Base-by-base conservation (phyloP, 1,140 invertebrate genomes). In the Zaprionus inermis region DNA sequence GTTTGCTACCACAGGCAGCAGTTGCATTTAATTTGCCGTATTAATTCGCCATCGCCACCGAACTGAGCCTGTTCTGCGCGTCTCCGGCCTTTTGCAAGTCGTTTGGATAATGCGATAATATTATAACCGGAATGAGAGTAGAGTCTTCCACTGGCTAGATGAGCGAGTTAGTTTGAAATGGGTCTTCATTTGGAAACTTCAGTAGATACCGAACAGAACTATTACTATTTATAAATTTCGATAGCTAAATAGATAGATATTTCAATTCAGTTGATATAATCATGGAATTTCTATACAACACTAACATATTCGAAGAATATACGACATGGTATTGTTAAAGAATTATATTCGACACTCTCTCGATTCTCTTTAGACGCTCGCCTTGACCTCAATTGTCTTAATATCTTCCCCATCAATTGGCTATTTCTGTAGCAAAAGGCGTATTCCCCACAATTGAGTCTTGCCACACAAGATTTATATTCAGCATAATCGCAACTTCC, bases 11-110 rank as follows among this genome's bases (percentile, higher is more conserved):
- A 68, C 18, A 67, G 68, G 65, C 64, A 68, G 71, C 38, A 79
- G 59, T 78, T 57, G 63, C 75, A 70, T 64, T 86, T 86, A 86
- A 86, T 85, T 85, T 76, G 59, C 55, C 56, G 63, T 65, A 86
- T 85, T 75, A 81, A 72, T 86, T 78, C 76, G 58, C 69, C 78
- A 69, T 78, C 76, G 58, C 69, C 78, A 69, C 66, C 46, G 66
- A 64, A 73, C 36, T 46, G 16, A 51, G 55, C 51, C 10, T 5
- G 11, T 9, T 20, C n/a, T 28, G 9, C 32, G 2, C 14, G 22
- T 3, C 38, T 16, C n/a, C 49, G 10, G 52, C 24, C 1, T 36
- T 51, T 41, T 14, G 16, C 3, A 16, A 58, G n/a, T 70, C 32
- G 38, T 56, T 68, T 36, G 11, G 14, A 22, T 69, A 74, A 75